Percentiles rank a stretch among this genome's conserved stretches.
phyloP scores from a whole-genome alignment of 2,113 vertebrate species.

The Amazona guildingii region DNA sequence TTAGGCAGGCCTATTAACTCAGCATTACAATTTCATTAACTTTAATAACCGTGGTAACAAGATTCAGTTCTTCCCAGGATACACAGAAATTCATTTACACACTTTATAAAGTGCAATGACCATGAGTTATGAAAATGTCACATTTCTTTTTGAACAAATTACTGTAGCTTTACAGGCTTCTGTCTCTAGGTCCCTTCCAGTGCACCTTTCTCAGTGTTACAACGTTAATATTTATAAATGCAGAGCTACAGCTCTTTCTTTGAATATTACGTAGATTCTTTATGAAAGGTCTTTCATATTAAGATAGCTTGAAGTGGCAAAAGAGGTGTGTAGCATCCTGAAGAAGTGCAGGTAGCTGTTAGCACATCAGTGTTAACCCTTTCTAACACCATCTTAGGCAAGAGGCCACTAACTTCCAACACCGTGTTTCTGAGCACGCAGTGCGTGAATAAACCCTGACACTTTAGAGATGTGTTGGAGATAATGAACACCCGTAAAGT shows the following conservation, averaged over 20 bases:
- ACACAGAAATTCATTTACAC: accelerated
- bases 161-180: neutral
- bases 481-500: neutral
- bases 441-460: neutral
- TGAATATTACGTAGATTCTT: neutral
- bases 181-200: neutral
- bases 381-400: neutral
- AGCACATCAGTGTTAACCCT: neutral
- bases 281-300: neutral
- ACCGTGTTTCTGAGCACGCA: neutral
- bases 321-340: neutral
- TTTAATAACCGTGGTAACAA: neutral
- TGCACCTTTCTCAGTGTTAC: neutral
- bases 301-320: neutral
- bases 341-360: neutral
- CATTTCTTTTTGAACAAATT: neutral
- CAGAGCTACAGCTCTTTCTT: neutral
- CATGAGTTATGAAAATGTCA: neutral
- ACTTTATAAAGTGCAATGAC: neutral
- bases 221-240: neutral
- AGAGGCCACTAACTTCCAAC: neutral
- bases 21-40: neutral
- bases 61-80: neutral
- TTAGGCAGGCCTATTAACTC: neutral
- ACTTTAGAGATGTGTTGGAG: neutral